A percentile compares a stretch with the other conserved stretches of the same genome.
Conservation (phyloP, 2,113 vertebrate genomes). For the Archocentrus centrarchus region DNA sequence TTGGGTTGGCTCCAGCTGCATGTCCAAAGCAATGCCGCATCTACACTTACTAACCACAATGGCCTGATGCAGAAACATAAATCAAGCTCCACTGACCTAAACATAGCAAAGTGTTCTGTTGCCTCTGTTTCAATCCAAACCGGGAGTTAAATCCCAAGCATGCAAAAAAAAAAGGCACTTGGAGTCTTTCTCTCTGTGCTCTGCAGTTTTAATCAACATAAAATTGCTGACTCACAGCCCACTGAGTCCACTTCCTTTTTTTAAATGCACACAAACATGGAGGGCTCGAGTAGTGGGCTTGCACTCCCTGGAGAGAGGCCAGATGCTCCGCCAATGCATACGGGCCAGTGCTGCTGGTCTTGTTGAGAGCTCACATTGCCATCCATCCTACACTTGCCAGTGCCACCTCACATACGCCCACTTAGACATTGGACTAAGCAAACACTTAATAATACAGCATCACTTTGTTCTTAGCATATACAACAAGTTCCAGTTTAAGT, state of each 20-base stretch:
- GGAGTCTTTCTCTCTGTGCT: neutral
- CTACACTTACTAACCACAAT: neutral
- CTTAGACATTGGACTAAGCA: neutral
- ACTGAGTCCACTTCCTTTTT: neutral
- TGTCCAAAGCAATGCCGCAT: neutral
- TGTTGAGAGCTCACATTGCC: constrained; percentile 36
- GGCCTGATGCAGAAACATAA: constrained; percentile 1
- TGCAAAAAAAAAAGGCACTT: neutral
- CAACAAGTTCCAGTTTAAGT: neutral
- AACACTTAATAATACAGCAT: neutral
- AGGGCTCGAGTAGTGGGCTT: neutral
- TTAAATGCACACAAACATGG: neutral
- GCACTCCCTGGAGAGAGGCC: constrained; percentile 23
- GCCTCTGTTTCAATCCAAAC: neutral
- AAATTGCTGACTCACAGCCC: constrained; percentile 31
- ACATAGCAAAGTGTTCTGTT: neutral
- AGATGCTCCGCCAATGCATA: constrained; percentile 24
- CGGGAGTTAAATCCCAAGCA: neutral
- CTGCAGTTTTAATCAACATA: constrained; percentile 5
- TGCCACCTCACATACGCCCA: constrained; percentile 20
- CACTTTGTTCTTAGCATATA: neutral
- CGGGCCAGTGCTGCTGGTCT: neutral
- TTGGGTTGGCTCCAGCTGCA: constrained; percentile 8
- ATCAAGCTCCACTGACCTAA: neutral
- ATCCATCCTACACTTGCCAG: constrained; percentile 19